Evolutionary conservation across 2,888 invertebrate genomes (phyloP).

Genomic region (Ectemnius lituratus): DNA sequence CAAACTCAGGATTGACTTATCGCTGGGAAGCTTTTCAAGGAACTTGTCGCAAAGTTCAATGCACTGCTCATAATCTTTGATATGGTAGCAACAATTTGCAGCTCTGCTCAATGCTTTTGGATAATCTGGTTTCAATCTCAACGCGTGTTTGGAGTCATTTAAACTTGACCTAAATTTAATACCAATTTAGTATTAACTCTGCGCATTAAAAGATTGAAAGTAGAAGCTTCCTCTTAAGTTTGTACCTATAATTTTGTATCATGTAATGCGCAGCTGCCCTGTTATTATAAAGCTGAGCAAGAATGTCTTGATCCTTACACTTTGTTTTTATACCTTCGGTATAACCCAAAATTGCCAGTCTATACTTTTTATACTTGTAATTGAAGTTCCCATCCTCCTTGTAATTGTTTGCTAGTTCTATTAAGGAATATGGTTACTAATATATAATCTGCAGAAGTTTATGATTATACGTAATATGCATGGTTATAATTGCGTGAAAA

Average conservation of each 20-base stretch:
- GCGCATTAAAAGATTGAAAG: too few species aligned
- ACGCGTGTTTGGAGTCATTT: slow-evolving; percentile 88
- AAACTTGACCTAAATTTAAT: slow-evolving; percentile 82
- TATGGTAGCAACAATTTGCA: slow-evolving; percentile 85
- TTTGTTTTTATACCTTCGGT: slow-evolving; percentile 92
- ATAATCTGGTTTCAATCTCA: slow-evolving; percentile 87
- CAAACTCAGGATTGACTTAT: slow-evolving; percentile 80
- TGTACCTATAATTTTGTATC: slow-evolving; percentile 87
- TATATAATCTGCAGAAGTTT: too few species aligned
- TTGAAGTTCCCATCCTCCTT: slow-evolving; percentile 98
- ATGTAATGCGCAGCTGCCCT: slow-evolving; percentile 93
- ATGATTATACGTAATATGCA: too few species aligned
- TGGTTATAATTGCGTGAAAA: too few species aligned
- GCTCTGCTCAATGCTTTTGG: slow-evolving; percentile 87
- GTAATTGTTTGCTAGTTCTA: slow-evolving; percentile 91
- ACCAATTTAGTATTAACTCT: not conserved
- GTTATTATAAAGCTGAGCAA: slow-evolving; percentile 93
- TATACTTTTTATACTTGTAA: slow-evolving; percentile 95
- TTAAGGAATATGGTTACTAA: slow-evolving; percentile 22
- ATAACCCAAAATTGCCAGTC: slow-evolving; percentile 91
- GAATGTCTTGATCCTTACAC: slow-evolving; percentile 85
- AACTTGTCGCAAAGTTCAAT: slow-evolving; percentile 86
- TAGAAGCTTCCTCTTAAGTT: not conserved
- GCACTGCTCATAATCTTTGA: slow-evolving; percentile 85
- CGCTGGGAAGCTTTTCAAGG: slow-evolving; percentile 80